Evolutionary conservation across 1,140 invertebrate species (phyloP).

Genomic region (Artemia franciscana): DNA sequence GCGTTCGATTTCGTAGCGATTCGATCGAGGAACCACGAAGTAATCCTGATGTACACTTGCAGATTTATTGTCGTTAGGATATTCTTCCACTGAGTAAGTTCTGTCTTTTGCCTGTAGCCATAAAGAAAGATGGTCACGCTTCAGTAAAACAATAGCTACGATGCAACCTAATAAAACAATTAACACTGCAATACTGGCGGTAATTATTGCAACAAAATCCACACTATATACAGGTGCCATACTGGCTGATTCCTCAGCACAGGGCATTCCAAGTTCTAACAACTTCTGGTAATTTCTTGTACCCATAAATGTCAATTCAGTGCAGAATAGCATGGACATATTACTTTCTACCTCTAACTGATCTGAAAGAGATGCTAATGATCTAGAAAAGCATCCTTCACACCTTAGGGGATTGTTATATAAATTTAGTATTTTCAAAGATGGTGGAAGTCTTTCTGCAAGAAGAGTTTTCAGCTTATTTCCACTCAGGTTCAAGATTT

Average conservation of each 20-base stretch:
- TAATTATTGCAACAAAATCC: not conserved
- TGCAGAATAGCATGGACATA: not conserved
- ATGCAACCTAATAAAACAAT: not conserved
- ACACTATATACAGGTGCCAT: not conserved
- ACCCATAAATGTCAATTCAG: not conserved
- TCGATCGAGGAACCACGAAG: not conserved
- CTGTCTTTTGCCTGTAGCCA: not conserved
- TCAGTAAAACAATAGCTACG: not conserved
- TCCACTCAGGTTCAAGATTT: slow-evolving; percentile 57
- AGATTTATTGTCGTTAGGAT: not conserved
- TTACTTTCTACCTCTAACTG: not conserved
- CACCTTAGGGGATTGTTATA: not conserved
- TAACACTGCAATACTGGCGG: not conserved
- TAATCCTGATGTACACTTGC: not conserved
- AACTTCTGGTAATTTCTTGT: not conserved
- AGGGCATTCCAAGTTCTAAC: not conserved
- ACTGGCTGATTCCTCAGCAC: not conserved
- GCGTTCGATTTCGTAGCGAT: not conserved
- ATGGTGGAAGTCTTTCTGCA: not conserved
- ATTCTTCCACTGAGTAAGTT: not conserved
- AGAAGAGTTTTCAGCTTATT: slow-evolving; percentile 33
- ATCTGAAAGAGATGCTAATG: not conserved
- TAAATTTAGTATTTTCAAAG: not conserved
- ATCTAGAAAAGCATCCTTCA: not conserved
- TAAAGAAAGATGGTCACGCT: not conserved